Evolutionary conservation across 2,113 vertebrate species (phyloP), one percentile per base, ranked within the genome.

Genomic region (Lasiurus borealis): DNA sequence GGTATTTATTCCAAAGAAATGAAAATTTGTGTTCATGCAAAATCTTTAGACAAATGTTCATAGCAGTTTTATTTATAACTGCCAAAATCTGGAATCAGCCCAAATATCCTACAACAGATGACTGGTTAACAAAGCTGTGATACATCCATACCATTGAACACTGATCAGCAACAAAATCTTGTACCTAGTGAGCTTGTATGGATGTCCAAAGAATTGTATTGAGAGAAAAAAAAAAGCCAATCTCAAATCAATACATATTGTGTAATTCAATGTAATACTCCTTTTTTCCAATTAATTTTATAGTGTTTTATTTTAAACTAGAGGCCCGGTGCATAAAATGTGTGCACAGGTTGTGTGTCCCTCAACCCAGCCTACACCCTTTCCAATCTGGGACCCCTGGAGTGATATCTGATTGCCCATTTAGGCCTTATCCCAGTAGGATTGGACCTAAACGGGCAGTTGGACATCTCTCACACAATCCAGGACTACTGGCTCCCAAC

Each of bases 11-110:
- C 31, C 13, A 50, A 44, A 48, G 50, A 75, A 92, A 71, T 57
- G 23, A 81, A 94, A 92, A 90, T 18, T 23, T 62, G 78, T 10
- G 50, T 78, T 94, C 48, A 85, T 77, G 16, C 10, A 64, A 54
- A 90, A 80, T 15, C n/a, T 71, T 4, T 64, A 76, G 54, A 87
- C 16, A 93, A 89, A 57, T 90, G 54, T 81, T 91, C 40, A 46
- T 14, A 87, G 69, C 7, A 71, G 36, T n/a, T 64, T 88, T 82
- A 68, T 88, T 77, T 81, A 25, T 92, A 81, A 68, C 29, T 44
- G 29, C 52, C 46, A 29, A 90, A 91, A 93, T 80, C 75, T 88
- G 19, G 52, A 87, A 59, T 54, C 27, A 90, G 29, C 2, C 25
- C 31, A 76, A 44, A 46, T 57, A 48, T 31, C 46, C 50, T 71